Evolutionary conservation across 2,888 invertebrate species (phyloP).

Genomic region (Herminia tarsipennalis): DNA sequence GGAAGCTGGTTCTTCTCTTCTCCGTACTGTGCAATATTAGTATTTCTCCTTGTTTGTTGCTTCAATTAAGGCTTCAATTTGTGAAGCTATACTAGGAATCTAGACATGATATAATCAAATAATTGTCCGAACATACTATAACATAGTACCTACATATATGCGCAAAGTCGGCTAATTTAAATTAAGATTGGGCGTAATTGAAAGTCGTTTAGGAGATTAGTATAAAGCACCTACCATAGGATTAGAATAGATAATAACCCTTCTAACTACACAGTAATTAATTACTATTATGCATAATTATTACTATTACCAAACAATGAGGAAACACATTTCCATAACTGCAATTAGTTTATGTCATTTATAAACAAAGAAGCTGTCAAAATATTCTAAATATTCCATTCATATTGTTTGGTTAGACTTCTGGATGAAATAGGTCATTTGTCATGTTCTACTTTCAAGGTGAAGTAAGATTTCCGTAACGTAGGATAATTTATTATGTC

Average conservation of each 20-base stretch:
- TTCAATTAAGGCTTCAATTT: no score
- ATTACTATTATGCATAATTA: slow-evolving; percentile 20
- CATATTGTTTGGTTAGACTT: slow-evolving; percentile 19
- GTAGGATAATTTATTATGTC: slow-evolving; percentile 52
- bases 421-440: slow-evolving; percentile 21
- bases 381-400: slow-evolving; percentile 45
- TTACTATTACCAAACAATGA: slow-evolving; percentile 38
- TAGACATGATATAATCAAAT: no score
- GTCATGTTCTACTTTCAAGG: slow-evolving; percentile 12
- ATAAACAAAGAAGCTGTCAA: slow-evolving; percentile 41
- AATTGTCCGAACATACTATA: no score
- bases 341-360: slow-evolving; percentile 52
- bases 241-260: slow-evolving; percentile 19
- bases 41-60: no score
- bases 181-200: no score
- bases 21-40: no score
- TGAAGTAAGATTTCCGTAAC: slow-evolving; percentile 23
- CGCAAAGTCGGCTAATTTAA: no score
- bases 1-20: no score
- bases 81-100: no score
- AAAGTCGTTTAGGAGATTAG: no score
- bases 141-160: no score
- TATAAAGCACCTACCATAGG: background rate
- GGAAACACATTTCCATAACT: slow-evolving; percentile 42
- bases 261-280: slow-evolving; percentile 26